Evolutionary conservation across 2,888 invertebrate species (phyloP), one percentile per base, ranked within the genome.

Genomic region (Sepioteuthis lessoniana): DNA sequence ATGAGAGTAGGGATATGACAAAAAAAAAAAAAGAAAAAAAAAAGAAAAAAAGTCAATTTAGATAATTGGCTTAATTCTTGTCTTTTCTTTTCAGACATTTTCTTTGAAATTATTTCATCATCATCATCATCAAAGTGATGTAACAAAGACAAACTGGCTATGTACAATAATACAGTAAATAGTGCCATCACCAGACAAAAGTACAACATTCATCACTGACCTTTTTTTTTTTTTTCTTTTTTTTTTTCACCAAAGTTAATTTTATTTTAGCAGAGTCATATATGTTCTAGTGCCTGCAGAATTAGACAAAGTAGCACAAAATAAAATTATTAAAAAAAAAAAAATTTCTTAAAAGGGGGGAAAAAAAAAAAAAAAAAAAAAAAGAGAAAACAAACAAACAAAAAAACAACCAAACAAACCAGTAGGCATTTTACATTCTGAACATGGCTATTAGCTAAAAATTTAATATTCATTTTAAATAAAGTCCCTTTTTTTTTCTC

Each of bases 281-380:
- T 76, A 76, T 76, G n/a, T 76, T 35, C 76, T 76, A 76, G 35
- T n/a, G 76, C 13, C 76, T 76, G 76, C n/a, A n/a, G 76, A 76
- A 76, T 76, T n/a, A 76, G 46, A 42, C 42, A 92, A 46, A 19
- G 92, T 38, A 92, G 92, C 92, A 92, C n/a, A 31, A 92, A 92
- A 42, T n/a, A 31, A 92, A 31, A 8, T 13, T 0, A 91, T 16
- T 16, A 46, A n/a, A 42, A 42, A 16, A 91, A 38, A 90, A n/a
- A 90, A 28, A 13, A 3, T 60, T 28, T 2, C n/a, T 50, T 55
- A 55, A 55, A 28, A 55, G 21, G 5, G 3, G 5, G 21, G 55
- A 55, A 28, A 19, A 28, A 55, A 55, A 55, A 55, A 55, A 55
- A 55, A 55, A 7, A 7, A 25, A 35, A 16, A 47, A 1, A 47